phyloP scores from a whole-genome alignment of 2,797 vertebrate genomes.

The Nyctalus aviator region DNA sequence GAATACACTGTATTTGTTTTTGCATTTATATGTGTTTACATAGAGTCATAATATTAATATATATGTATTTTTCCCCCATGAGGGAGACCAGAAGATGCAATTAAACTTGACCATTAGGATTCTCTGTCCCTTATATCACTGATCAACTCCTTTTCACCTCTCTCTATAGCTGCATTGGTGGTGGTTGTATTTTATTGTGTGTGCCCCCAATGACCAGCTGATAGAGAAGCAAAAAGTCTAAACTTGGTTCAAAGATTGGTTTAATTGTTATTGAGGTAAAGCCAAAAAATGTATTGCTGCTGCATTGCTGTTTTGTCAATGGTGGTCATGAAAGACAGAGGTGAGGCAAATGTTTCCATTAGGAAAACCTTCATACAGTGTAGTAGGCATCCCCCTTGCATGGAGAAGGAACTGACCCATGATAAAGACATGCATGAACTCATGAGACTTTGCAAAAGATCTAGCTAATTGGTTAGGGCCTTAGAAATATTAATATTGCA shows the following conservation, averaged over 20 bases:
- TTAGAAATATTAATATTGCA: neutral
- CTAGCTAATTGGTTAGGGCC: neutral
- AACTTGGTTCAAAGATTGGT: neutral
- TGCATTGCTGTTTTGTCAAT: neutral
- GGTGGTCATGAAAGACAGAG: neutral
- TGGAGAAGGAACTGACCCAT: neutral
- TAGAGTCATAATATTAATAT: neutral
- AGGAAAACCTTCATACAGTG: neutral
- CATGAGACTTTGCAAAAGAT: neutral
- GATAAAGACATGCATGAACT: neutral
- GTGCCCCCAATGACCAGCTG: neutral
- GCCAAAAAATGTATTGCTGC: neutral
- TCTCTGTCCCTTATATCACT: neutral
- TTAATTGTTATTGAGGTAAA: neutral
- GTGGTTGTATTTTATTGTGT: neutral
- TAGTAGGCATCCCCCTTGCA: neutral
- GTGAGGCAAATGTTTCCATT: too few relatives aligned
- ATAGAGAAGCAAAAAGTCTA: neutral
- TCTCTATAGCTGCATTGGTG: neutral
- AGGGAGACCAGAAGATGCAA: neutral
- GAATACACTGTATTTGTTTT: neutral
- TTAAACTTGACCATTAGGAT: neutral
- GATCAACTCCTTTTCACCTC: neutral
- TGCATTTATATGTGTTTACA: neutral
- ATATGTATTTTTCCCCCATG: neutral